Conservation (phyloP, 1,140 invertebrate genomes). For the Micrasema minimum region DNA sequence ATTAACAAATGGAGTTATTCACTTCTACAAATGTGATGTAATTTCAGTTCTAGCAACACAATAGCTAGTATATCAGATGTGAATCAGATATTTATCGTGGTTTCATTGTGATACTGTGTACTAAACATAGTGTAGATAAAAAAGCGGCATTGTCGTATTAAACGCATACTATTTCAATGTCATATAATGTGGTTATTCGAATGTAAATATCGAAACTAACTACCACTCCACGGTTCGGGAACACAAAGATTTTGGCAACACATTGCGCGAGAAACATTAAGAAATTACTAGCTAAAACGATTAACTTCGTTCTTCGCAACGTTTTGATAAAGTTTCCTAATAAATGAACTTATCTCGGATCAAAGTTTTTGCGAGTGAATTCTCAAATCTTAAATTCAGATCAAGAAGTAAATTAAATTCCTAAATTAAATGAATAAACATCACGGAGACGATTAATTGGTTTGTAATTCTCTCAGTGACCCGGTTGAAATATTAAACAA, state of each 20-base stretch:
- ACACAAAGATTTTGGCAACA: slow-evolving; percentile 27
- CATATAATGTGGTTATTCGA: neutral
- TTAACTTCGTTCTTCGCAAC: slow-evolving; percentile 18
- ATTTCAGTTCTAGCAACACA: neutral
- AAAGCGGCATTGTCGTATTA: slow-evolving; percentile 11
- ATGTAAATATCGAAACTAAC: neutral
- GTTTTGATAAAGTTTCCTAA: slow-evolving; percentile 29
- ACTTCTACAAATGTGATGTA: neutral
- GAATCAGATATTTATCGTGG: slow-evolving; percentile 11
- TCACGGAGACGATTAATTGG: slow-evolving; percentile 5
- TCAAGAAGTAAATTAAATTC: slow-evolving; percentile 24
- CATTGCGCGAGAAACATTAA: slow-evolving; percentile 24
- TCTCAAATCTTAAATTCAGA: slow-evolving; percentile 32
- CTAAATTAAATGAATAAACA: slow-evolving; percentile 29
- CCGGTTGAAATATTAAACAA: no score
- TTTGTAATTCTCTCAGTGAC: no score
- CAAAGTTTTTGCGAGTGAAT: slow-evolving; percentile 34
- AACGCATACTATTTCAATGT: slow-evolving; percentile 19
- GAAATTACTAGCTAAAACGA: slow-evolving; percentile 22
- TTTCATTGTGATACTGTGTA: neutral
- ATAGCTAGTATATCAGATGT: neutral
- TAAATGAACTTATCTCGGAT: slow-evolving; percentile 35
- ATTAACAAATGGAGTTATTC: slow-evolving; percentile 2
- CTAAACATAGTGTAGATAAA: neutral
- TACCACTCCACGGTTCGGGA: neutral